Conservation (phyloP, 2,113 vertebrate species). For the Laticauda laticaudata region DNA sequence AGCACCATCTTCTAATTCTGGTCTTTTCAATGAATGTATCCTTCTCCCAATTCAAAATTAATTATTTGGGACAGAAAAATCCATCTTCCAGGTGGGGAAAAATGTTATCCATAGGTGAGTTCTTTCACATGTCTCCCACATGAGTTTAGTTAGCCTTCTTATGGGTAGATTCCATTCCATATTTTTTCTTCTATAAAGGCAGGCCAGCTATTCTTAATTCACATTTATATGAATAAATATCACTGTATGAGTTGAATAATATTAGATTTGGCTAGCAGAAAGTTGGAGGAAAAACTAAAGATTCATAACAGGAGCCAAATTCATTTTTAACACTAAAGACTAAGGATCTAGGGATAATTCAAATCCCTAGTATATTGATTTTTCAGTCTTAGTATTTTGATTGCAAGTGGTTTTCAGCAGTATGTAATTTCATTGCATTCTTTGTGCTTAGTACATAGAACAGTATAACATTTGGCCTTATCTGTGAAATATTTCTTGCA, state of each 20-base stretch:
- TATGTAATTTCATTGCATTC: conserved; percentile 1
- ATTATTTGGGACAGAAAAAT: background rate
- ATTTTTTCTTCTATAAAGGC: background rate
- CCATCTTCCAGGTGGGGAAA: conserved; percentile 18
- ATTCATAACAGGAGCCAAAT: background rate
- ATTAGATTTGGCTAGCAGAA: background rate
- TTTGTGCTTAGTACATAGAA: background rate
- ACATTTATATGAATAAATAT: background rate
- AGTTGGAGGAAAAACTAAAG: background rate
- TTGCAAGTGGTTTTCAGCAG: background rate
- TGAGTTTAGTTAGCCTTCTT: background rate
- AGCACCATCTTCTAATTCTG: background rate
- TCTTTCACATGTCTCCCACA: background rate
- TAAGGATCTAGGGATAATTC: background rate
- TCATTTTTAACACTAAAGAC: background rate
- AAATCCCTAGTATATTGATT: conserved; percentile 16
- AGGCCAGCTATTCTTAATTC: background rate
- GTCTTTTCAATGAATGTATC: background rate
- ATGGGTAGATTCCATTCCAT: background rate
- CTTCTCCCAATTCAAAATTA: background rate
- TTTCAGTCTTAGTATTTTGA: conserved; percentile 14
- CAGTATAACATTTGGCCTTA: background rate
- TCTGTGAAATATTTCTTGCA: conserved; percentile 14
- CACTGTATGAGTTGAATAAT: background rate
- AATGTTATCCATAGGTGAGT: conserved; percentile 33